Evolutionary conservation across 2,113 vertebrate species (phyloP).

Genomic region (Pyrgilauda ruficollis): DNA sequence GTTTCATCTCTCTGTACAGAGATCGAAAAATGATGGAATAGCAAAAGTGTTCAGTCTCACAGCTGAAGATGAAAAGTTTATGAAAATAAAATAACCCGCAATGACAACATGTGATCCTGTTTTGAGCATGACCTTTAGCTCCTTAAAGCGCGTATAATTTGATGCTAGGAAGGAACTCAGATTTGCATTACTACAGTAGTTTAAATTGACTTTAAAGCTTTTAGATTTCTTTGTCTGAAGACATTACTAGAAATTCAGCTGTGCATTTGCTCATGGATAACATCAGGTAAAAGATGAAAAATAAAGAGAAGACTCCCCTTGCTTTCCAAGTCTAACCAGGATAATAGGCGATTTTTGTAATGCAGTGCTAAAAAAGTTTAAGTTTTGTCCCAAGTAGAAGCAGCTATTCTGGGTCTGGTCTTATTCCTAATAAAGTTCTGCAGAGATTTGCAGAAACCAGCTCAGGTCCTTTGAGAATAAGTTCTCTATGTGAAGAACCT

Average conservation of each 20-base stretch:
- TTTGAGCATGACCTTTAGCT: conserved; percentile 30
- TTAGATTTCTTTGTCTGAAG: conserved; percentile 23
- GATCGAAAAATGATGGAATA: conserved; percentile 27
- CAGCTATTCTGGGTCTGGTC: background rate
- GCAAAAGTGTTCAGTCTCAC: background rate
- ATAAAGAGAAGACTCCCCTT: background rate
- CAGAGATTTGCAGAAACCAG: background rate
- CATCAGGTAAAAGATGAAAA: background rate
- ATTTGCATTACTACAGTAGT: background rate
- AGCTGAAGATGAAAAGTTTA: conserved; percentile 2
- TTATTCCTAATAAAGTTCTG: background rate
- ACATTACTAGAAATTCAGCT: conserved; percentile 20
- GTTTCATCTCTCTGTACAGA: background rate
- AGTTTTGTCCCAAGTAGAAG: background rate
- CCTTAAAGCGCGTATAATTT: background rate
- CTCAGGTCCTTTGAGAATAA: background rate
- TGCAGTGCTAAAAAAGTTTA: background rate
- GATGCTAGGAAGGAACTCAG: background rate
- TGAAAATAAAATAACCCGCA: conserved; percentile 22
- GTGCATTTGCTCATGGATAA: background rate
- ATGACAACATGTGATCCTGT: background rate
- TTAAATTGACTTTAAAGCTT: background rate
- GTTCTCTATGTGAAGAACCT: background rate
- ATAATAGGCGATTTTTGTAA: fast-evolving
- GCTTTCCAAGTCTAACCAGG: background rate